Conservation (phyloP, 2,797 vertebrate genomes). For the Moxostoma hubbsi region DNA sequence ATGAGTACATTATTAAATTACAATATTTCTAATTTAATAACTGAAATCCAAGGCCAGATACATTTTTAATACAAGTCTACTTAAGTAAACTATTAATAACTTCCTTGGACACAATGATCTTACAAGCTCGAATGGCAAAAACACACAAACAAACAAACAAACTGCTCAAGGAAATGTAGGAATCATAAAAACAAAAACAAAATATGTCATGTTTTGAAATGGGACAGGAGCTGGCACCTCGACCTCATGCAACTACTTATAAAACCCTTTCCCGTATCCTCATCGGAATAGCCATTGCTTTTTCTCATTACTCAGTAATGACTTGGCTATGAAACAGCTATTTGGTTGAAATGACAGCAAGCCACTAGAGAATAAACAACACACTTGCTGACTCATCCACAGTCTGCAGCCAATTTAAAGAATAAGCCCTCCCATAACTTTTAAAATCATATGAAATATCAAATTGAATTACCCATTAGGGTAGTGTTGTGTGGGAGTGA, state of each 20-base stretch:
- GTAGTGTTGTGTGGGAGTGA: constrained; percentile 9
- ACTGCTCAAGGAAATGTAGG: too few species aligned
- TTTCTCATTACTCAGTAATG: constrained; percentile 30
- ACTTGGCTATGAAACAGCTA: constrained; percentile 12
- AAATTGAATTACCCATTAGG: constrained; percentile 12
- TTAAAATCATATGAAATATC: constrained; percentile 22
- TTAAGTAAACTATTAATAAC: too few species aligned
- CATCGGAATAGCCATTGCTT: constrained; percentile 15
- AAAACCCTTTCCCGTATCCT: constrained; percentile 5
- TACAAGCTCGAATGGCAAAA: too few species aligned
- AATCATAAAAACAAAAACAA: too few species aligned
- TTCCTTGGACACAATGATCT: too few species aligned
- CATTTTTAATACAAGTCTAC: too few species aligned
- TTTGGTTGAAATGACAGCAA: constrained; percentile 36
- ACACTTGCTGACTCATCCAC: constrained; percentile 32
- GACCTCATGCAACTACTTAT: background rate
- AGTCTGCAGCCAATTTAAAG: constrained; percentile 31
- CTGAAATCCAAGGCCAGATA: too few species aligned
- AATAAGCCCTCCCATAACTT: constrained; percentile 14
- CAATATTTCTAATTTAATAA: too few species aligned
- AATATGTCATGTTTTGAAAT: background rate
- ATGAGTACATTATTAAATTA: too few species aligned
- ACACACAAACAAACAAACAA: too few species aligned
- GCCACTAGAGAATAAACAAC: constrained; percentile 22
- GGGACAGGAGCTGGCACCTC: background rate